Evolutionary conservation across 2,888 invertebrate species (phyloP).

Genomic region (Papilio demoleus): DNA sequence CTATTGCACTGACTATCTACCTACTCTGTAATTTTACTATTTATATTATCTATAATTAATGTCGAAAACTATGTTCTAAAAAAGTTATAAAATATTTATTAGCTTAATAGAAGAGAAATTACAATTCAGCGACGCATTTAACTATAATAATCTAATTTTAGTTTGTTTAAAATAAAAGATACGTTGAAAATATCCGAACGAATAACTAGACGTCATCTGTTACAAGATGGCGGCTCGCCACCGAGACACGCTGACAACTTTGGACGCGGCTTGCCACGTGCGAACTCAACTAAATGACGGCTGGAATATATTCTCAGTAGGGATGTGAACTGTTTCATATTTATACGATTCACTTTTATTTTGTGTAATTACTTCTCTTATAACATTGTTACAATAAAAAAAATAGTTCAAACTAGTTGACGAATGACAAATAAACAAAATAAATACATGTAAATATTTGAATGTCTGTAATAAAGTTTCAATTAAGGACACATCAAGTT

Average conservation of each 20-base stretch:
- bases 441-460: conserved; percentile 43
- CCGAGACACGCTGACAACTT: conserved; percentile 60
- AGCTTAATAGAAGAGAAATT: no score
- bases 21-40: no score
- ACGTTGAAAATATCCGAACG: conserved; percentile 40
- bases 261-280: conserved; percentile 66
- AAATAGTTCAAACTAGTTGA: conserved; percentile 4
- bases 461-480: conserved; percentile 49
- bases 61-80: no score
- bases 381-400: not conserved
- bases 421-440: conserved; percentile 30
- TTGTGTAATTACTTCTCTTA: no score
- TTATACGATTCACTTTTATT: not conserved
- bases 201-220: conserved; percentile 60
- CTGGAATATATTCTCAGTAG: conserved; percentile 38
- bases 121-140: no score
- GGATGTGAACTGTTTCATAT: conserved; percentile 36
- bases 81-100: no score
- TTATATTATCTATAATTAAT: no score
- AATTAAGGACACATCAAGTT: conserved; percentile 46
- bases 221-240: conserved; percentile 72
- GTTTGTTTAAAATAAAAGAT: conserved; percentile 13
- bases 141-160: conserved; percentile 32
- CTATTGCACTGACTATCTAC: not conserved
- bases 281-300: conserved; percentile 53